Percentiles rank a stretch among this genome's conserved stretches.
phyloP scores from a whole-genome alignment of 2,113 vertebrate genomes.

The Phaetusa simplex region DNA sequence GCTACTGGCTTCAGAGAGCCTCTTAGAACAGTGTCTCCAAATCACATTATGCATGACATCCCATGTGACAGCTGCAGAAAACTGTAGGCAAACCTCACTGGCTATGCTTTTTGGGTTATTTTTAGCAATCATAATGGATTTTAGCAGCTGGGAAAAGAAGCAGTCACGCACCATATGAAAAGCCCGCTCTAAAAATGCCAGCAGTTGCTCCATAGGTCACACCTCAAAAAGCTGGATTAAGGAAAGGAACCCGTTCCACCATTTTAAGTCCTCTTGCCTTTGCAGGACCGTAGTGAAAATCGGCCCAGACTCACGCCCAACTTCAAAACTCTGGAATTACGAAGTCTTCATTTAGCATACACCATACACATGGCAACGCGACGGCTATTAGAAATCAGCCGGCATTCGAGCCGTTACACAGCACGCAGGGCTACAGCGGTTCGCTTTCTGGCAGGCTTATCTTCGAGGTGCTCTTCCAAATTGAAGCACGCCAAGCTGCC shows the following conservation, averaged over 20 bases:
- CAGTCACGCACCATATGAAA: background rate
- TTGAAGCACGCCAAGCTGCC: background rate
- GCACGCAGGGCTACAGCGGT: rapidly evolving
- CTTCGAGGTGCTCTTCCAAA: background rate
- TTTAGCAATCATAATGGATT: conserved; percentile 28
- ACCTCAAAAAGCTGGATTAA: background rate
- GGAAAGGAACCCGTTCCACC: background rate
- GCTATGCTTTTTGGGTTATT: background rate
- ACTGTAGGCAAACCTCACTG: background rate
- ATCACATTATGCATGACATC: background rate
- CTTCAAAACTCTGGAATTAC: background rate
- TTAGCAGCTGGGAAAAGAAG: conserved; percentile 15
- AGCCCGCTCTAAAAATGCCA: background rate
- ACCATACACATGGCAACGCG: background rate
- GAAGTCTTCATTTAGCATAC: background rate
- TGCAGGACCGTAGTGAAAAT: background rate
- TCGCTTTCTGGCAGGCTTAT: background rate
- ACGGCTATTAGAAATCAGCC: background rate
- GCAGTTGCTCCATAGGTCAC: background rate
- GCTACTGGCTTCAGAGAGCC: background rate
- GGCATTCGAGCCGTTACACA: background rate
- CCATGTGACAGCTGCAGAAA: conserved; percentile 35
- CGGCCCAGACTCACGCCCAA: background rate
- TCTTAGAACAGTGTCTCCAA: background rate
- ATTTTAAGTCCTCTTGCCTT: background rate